Conservation (phyloP, 2,888 invertebrate genomes). For the Tribolium freemani region DNA sequence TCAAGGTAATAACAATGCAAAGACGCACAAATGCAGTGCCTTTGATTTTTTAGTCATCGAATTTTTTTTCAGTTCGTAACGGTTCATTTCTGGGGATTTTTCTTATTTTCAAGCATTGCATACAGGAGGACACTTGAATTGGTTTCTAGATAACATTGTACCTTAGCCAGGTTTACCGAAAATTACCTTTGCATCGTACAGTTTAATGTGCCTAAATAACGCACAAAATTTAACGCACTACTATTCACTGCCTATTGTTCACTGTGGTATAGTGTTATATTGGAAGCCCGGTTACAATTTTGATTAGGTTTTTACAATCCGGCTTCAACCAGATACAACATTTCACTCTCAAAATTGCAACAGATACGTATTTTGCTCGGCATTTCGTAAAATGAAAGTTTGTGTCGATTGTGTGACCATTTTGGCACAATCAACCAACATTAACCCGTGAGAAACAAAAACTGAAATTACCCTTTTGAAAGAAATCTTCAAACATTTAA, state of each 20-base stretch:
- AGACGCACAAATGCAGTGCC: conserved; percentile 46
- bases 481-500: too few relatives aligned
- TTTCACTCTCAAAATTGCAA: neutral
- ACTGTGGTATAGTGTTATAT: neutral
- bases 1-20: conserved; percentile 18
- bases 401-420: too few relatives aligned
- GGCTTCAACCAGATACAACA: neutral
- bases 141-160: conserved; percentile 3
- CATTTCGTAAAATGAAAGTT: too few relatives aligned
- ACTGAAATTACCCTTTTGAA: too few relatives aligned
- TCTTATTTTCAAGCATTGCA: conserved; percentile 14
- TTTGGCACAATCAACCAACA: too few relatives aligned
- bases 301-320: neutral
- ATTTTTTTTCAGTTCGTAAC: neutral
- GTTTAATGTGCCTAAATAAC: conserved; percentile 31
- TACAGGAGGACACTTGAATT: conserved; percentile 2
- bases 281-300: neutral
- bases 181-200: conserved; percentile 33
- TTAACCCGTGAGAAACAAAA: too few relatives aligned
- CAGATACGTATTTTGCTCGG: neutral
- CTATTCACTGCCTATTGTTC: conserved; percentile 21
- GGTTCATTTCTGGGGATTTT: neutral
- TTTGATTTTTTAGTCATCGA: conserved; percentile 31
- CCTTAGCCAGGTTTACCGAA: conserved; percentile 8
- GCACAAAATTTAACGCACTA: conserved; percentile 22